Evolutionary conservation across 2,113 vertebrate genomes (phyloP).

Genomic region (Etheostoma spectabile): DNA sequence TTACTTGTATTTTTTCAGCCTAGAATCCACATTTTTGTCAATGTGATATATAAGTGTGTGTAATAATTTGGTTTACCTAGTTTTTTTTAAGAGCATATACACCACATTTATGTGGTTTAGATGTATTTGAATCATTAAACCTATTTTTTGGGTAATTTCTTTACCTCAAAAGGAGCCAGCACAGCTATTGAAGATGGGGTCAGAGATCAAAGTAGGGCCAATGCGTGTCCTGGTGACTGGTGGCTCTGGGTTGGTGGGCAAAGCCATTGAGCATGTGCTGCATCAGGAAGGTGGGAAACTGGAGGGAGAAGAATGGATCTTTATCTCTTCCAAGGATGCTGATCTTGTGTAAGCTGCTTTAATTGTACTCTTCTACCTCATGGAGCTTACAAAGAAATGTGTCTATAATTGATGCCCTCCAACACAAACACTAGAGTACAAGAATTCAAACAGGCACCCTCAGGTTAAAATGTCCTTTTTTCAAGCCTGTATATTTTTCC

Average conservation of each 20-base stretch:
- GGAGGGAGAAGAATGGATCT: slow-evolving; percentile 90
- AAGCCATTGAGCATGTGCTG: slow-evolving; percentile 88
- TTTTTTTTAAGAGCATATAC: neutral
- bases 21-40: neutral
- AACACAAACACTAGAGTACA: neutral
- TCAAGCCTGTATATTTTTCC: neutral
- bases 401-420: neutral
- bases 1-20: neutral
- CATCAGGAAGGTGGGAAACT: slow-evolving; percentile 77
- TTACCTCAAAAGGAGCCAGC: neutral
- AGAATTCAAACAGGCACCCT: neutral
- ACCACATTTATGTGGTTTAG: neutral
- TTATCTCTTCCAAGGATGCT: slow-evolving; percentile 88
- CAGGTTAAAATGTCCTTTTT: neutral
- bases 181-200: neutral
- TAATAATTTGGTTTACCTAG: neutral
- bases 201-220: neutral
- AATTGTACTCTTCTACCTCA: accelerated
- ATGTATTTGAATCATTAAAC: neutral
- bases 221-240: slow-evolving; percentile 91
- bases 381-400: neutral
- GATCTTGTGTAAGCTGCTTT: slow-evolving; percentile 86
- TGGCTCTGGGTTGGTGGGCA: slow-evolving; percentile 89
- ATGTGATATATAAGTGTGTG: neutral
- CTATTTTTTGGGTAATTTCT: neutral